phyloP scores from a whole-genome alignment of 2,113 vertebrate species.

The Misgurnus mizolepis region DNA sequence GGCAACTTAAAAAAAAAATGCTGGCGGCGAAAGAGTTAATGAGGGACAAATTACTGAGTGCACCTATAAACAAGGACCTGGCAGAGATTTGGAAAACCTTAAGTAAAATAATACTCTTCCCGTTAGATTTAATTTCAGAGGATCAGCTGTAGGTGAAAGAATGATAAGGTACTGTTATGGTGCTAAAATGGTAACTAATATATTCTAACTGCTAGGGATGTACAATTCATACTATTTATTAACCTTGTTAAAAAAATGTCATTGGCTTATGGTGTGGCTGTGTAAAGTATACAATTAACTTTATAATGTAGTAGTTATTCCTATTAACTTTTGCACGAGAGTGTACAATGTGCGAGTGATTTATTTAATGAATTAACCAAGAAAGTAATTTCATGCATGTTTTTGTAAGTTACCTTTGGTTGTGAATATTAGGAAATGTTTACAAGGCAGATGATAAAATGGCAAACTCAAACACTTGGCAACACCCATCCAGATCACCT shows the following conservation, averaged over 20 bases:
- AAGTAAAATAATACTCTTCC: constrained; percentile 71
- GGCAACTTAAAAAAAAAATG: too few species aligned
- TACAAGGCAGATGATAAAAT: too few species aligned
- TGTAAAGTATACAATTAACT: neutral
- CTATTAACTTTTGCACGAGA: neutral
- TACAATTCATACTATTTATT: constrained; percentile 27
- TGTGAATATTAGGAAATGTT: neutral
- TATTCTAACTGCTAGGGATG: constrained; percentile 59
- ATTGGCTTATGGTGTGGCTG: constrained; percentile 14
- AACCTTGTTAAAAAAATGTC: neutral
- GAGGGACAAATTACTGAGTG: too few species aligned
- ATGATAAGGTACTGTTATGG: constrained; percentile 94
- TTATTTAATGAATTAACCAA: constrained; percentile 18
- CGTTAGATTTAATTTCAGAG: constrained; percentile 97
- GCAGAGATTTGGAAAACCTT: neutral
- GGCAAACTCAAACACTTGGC: neutral
- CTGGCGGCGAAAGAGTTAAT: too few species aligned
- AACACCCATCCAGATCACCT: neutral
- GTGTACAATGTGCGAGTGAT: constrained; percentile 26
- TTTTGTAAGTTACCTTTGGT: constrained; percentile 15
- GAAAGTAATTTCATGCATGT: constrained; percentile 32
- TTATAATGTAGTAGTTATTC: neutral
- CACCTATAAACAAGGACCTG: neutral
- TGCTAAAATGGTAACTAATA: constrained; percentile 64
- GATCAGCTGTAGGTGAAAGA: constrained; percentile 97